A percentile compares a stretch with the other conserved stretches of the same genome.
These are phyloP conservation scores for Amblyteles armatorius DNA, from an alignment of 2,888 invertebrate species.

Conservation along the genomic window DNA sequence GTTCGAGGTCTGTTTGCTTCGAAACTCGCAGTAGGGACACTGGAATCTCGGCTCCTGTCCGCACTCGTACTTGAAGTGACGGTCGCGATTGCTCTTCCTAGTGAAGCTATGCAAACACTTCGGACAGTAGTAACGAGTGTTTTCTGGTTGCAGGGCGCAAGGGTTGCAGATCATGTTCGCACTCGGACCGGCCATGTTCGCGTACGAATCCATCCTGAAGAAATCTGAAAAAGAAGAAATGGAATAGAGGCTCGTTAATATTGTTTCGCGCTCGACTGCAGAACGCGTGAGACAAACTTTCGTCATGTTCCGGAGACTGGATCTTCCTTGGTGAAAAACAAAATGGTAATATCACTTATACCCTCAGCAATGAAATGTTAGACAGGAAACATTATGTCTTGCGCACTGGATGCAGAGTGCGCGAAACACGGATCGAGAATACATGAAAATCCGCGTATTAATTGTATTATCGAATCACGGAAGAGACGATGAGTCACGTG, in stretches of 20 bases:
- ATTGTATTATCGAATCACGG: conserved; percentile 3
- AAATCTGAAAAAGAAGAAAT: conserved; percentile 71
- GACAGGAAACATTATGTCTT: background rate
- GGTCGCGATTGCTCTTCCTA: conserved; percentile 77
- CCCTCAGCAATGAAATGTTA: background rate
- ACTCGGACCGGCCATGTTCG: conserved; percentile 59
- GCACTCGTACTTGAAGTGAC: conserved; percentile 82
- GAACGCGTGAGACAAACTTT: conserved; percentile 9
- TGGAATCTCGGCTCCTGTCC: conserved; percentile 80
- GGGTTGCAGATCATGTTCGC: conserved; percentile 23
- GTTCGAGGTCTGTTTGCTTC: conserved; percentile 78
- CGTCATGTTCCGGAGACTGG: background rate
- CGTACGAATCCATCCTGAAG: conserved; percentile 63
- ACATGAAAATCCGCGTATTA: conserved; percentile 9
- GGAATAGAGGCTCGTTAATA: conserved; percentile 58
- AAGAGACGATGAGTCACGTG: background rate
- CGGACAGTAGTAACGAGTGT: conserved; percentile 74
- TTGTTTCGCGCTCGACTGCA: background rate
- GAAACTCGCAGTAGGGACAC: conserved; percentile 80
- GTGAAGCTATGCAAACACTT: conserved; percentile 77
- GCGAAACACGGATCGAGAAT: background rate
- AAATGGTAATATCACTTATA: background rate
- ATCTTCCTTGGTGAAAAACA: conserved; percentile 26
- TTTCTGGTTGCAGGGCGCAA: conserved; percentile 33
- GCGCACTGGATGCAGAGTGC: conserved; percentile 2